phyloP scores from a whole-genome alignment of 1,140 invertebrate genomes.

The Diorhabda carinulata region DNA sequence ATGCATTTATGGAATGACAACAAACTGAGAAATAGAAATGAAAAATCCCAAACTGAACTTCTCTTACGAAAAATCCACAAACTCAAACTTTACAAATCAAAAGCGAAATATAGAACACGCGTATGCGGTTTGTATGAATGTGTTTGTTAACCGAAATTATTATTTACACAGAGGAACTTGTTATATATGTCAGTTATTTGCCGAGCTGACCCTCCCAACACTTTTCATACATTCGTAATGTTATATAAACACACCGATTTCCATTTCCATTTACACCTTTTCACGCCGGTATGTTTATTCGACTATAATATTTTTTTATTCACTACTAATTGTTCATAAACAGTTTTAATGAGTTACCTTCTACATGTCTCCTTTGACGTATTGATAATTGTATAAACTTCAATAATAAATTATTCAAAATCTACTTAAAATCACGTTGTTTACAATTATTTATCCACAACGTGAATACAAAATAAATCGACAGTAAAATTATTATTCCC shows the following conservation, averaged over 20 bases:
- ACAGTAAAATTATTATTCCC: no score
- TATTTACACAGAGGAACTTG: conserved; percentile 45
- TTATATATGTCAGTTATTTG: conserved; percentile 44
- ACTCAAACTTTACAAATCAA: conserved; percentile 5
- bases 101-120: conserved; percentile 11
- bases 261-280: conserved; percentile 28
- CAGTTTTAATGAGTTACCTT: conserved; percentile 21
- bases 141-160: conserved; percentile 48
- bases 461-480: no score
- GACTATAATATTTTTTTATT: conserved; percentile 21
- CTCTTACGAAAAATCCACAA: conserved; percentile 6
- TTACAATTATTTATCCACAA: no score
- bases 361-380: not conserved
- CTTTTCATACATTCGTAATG: conserved; percentile 45
- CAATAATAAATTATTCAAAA: no score
- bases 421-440: no score
- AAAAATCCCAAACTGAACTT: not conserved
- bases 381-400: no score
- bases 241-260: conserved; percentile 40
- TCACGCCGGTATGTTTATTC: conserved; percentile 25
- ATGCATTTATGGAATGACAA: not conserved
- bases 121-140: conserved; percentile 10
- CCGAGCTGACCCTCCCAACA: conserved; percentile 36
- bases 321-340: conserved; percentile 25
- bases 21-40: not conserved